phyloP scores from a whole-genome alignment of 2,888 invertebrate species.

The Mimachlamys varia region DNA sequence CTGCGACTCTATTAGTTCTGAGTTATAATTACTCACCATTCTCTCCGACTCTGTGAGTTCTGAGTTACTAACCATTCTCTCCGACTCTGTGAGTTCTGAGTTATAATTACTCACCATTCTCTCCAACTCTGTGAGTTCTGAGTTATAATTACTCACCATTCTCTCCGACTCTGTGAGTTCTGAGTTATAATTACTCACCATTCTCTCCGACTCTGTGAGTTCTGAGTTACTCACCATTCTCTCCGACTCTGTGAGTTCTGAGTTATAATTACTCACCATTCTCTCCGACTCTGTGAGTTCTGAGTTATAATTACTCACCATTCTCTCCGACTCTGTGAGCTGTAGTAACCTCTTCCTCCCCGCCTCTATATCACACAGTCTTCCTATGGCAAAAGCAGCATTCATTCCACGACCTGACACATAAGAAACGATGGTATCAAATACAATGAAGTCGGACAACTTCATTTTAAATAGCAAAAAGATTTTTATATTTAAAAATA shows the following conservation, averaged over 20 bases:
- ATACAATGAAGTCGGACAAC: background rate
- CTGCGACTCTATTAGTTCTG: slow-evolving; percentile 69
- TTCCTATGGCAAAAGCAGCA: slow-evolving; percentile 81
- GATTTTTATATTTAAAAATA: too few relatives aligned
- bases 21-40: slow-evolving; percentile 34
- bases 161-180: slow-evolving; percentile 76
- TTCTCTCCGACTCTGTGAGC: slow-evolving; percentile 75
- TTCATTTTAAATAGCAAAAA: background rate
- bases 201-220: slow-evolving; percentile 75
- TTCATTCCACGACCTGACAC: slow-evolving; percentile 80
- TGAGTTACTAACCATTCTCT: slow-evolving; percentile 72
- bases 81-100: slow-evolving; percentile 65
- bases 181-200: background rate
- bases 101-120: slow-evolving; percentile 53
- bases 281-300: slow-evolving; percentile 73
- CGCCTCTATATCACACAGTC: slow-evolving; percentile 78
- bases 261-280: slow-evolving; percentile 34
- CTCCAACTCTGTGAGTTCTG: slow-evolving; percentile 74
- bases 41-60: slow-evolving; percentile 75
- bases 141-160: slow-evolving; percentile 34
- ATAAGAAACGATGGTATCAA: too few relatives aligned
- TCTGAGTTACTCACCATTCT: slow-evolving; percentile 71
- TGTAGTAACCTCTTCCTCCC: slow-evolving; percentile 74
- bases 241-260: slow-evolving; percentile 69
- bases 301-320: background rate